Evolutionary conservation across 2,888 invertebrate genomes (phyloP).

Genomic region (Dolichopus griseipennis): DNA sequence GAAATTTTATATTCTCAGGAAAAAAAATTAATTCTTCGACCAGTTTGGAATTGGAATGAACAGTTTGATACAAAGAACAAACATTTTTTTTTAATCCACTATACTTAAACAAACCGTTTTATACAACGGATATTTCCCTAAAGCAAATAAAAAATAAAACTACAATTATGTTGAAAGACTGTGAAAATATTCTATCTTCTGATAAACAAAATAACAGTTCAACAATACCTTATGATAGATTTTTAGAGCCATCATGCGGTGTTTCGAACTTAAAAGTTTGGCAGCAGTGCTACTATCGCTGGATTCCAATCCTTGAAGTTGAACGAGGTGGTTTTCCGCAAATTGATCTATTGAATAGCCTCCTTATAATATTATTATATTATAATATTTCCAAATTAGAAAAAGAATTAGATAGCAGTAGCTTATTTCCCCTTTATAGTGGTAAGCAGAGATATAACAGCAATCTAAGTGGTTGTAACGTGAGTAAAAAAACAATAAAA

Average conservation of each 20-base stretch:
- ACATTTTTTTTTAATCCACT: constrained; percentile 78
- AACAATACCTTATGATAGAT: constrained; percentile 36
- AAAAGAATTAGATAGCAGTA: constrained; percentile 32
- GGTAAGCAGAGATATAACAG: not conserved
- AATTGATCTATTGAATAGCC: constrained; percentile 40
- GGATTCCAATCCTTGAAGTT: constrained; percentile 70
- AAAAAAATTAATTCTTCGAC: constrained; percentile 52
- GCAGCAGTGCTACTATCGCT: constrained; percentile 84
- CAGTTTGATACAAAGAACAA: constrained; percentile 77
- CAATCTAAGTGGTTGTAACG: not conserved
- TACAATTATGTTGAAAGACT: constrained; percentile 30
- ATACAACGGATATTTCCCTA: constrained; percentile 33
- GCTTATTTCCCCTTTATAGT: constrained; percentile 38
- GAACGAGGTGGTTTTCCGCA: constrained; percentile 42
- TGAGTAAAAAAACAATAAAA: not conserved
- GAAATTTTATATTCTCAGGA: no score
- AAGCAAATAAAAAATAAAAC: constrained; percentile 32
- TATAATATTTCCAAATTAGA: constrained; percentile 41
- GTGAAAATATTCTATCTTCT: constrained; percentile 22
- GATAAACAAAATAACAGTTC: constrained; percentile 29
- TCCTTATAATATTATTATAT: no score
- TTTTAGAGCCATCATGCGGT: constrained; percentile 46
- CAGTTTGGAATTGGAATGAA: constrained; percentile 86
- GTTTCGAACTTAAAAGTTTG: constrained; percentile 62
- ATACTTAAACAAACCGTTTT: constrained; percentile 45